phyloP scores from a whole-genome alignment of 2,888 invertebrate species.

The Andrena hattorfiana region DNA sequence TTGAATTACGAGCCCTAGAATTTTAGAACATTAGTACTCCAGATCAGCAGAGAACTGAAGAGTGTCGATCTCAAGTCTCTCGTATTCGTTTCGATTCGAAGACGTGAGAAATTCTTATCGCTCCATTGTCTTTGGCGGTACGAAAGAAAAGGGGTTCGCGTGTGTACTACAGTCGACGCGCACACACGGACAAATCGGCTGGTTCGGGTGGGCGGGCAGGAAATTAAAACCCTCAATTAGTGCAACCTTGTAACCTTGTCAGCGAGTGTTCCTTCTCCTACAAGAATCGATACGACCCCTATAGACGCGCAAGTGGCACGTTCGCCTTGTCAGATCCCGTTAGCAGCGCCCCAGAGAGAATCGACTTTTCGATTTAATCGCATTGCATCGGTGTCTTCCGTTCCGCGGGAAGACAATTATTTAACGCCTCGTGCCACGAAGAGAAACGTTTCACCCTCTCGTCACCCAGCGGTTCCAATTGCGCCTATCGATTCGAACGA shows the following conservation, averaged over 20 bases:
- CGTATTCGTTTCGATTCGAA: neutral
- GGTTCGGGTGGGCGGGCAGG: conserved; percentile 63
- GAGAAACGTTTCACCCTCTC: conserved; percentile 1
- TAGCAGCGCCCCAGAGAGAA: conserved; percentile 35
- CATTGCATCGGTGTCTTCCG: conserved; percentile 49
- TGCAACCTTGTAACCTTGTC: conserved; percentile 76
- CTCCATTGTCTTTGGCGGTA: neutral
- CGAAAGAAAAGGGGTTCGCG: conserved; percentile 30
- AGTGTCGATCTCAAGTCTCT: neutral
- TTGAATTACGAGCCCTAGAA: neutral
- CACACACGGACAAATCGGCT: conserved; percentile 60
- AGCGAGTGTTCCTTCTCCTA: conserved; percentile 65
- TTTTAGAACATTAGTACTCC: neutral
- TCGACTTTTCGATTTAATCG: conserved; percentile 62
- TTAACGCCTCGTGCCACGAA: conserved; percentile 9
- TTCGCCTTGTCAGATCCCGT: conserved; percentile 64
- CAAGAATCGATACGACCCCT: conserved; percentile 68
- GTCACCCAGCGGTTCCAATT: neutral
- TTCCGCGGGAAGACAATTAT: conserved; percentile 54
- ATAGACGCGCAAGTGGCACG: conserved; percentile 41
- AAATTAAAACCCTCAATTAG: conserved; percentile 77
- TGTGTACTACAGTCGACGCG: conserved; percentile 39
- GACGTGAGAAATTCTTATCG: neutral
- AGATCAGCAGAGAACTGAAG: neutral
- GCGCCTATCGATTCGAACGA: conserved; percentile 27